Evolutionary conservation across 2,113 vertebrate genomes (phyloP).

Genomic region (Tinamus guttatus): DNA sequence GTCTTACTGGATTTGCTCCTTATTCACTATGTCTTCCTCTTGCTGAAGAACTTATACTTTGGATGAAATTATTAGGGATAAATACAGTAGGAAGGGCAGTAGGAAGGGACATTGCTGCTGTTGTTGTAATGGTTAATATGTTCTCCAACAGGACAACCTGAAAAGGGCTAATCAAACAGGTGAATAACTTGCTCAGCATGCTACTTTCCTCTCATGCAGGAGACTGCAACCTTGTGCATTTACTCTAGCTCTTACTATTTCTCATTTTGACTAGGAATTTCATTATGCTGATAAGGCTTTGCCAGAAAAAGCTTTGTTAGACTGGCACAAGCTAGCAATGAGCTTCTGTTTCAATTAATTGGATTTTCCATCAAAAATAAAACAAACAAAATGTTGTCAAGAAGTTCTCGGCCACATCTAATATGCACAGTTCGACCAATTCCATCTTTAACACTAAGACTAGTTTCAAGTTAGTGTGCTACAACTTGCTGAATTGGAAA

Average conservation of each 20-base stretch:
- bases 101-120: neutral
- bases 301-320: neutral
- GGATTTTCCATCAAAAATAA: neutral
- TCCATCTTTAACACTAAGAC: neutral
- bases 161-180: neutral
- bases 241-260: neutral
- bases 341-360: neutral
- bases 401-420: neutral
- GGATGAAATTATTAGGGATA: neutral
- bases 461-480: slow-evolving; percentile 64
- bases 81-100: neutral
- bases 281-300: neutral
- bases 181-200: neutral
- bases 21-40: neutral
- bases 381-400: neutral
- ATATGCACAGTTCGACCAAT: neutral
- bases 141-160: neutral
- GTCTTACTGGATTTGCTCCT: neutral
- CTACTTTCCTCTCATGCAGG: neutral
- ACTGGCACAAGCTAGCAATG: neutral
- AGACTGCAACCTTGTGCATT: neutral
- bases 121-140: neutral
- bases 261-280: neutral
- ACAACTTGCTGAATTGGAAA: slow-evolving; percentile 58
- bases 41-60: neutral